Evolutionary conservation across 2,113 vertebrate species (phyloP), one percentile per base, ranked within the genome.

Genomic region (Pterophyllum scalare): DNA sequence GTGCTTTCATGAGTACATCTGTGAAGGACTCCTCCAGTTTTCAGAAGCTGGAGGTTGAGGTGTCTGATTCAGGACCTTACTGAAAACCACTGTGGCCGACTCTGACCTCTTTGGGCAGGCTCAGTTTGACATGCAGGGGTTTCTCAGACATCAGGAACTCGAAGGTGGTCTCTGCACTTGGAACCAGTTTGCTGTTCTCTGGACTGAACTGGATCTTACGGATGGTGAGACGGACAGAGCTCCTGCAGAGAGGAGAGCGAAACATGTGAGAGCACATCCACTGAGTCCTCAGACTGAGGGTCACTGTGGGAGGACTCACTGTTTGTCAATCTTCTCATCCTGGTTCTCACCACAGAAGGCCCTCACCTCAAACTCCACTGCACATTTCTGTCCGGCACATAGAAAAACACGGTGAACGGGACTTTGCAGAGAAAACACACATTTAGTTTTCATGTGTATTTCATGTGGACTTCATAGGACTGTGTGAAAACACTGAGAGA

Each of bases 131-230:
- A 9, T 97, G 94, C 77, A 99, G 94, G 0, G 98, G 98, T 74
- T 97, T 97, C 88, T 96, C 97, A 0, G 97, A 98, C 96, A 98
- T 96, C 92, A 98, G 96, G 92, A 99, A 99, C 94, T 99, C 97
- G 88, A 97, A 97, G 82, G 96, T 95, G 11, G 95, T 96, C 49
- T 99, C 97, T 0, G 95, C 91, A 0, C 59, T 87, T 2, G 98
- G 98, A 38, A 93, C 94, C 20, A 95, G 91, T 0, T 94, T 94
- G 1, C 82, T 82, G 28, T 88, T 75, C 2, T 94, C 94, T 0
- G 97, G 96, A 13, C 97, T 97, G 4, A 95, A 97, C 86, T 99
- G 98, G 52, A 99, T 93, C 90, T 99, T 99, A 1, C 98, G 96
- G 92, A 99, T 97, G 84, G 96, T 90, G 77, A 99, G 93, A 3